Percentiles rank a stretch among this genome's conserved stretches.
phyloP scores from a whole-genome alignment of 2,888 invertebrate species.

The Cerceris rybyensis region DNA sequence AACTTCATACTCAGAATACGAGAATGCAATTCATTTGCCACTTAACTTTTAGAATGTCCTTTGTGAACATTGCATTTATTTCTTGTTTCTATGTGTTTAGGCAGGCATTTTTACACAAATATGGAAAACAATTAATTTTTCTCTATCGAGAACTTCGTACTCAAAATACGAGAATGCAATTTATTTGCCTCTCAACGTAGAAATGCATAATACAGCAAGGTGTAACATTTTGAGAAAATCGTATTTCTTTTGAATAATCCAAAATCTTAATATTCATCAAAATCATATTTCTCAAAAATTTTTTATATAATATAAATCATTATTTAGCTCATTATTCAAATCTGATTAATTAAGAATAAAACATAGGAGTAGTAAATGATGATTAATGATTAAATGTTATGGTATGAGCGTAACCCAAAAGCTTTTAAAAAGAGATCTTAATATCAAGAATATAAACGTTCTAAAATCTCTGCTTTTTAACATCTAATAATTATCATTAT shows the following conservation, averaged over 20 bases:
- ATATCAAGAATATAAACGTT: conserved; percentile 10
- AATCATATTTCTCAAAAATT: too few species aligned
- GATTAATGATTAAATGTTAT: conserved; percentile 11
- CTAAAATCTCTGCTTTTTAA: conserved; percentile 6
- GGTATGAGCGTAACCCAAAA: conserved; percentile 10
- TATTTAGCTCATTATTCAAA: neutral
- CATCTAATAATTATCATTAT: neutral
- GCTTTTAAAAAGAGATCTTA: neutral
- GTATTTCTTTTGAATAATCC: too few species aligned
- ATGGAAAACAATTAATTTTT: too few species aligned
- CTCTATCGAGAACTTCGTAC: too few species aligned
- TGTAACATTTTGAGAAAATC: too few species aligned
- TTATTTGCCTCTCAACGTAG: too few species aligned
- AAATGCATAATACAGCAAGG: too few species aligned
- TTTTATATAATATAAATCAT: too few species aligned
- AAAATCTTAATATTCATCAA: too few species aligned
- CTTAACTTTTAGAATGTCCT: neutral
- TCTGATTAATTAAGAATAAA: neutral
- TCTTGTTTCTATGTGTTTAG: neutral
- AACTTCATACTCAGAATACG: too few species aligned
- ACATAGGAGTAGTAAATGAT: neutral
- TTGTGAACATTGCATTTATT: conserved; percentile 17
- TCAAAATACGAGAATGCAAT: too few species aligned
- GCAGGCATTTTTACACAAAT: neutral
- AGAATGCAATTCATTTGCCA: too few species aligned